Evolutionary conservation across 2,797 vertebrate genomes (phyloP), one percentile per base, ranked within the genome.

Genomic region (Chelon labrosus): DNA sequence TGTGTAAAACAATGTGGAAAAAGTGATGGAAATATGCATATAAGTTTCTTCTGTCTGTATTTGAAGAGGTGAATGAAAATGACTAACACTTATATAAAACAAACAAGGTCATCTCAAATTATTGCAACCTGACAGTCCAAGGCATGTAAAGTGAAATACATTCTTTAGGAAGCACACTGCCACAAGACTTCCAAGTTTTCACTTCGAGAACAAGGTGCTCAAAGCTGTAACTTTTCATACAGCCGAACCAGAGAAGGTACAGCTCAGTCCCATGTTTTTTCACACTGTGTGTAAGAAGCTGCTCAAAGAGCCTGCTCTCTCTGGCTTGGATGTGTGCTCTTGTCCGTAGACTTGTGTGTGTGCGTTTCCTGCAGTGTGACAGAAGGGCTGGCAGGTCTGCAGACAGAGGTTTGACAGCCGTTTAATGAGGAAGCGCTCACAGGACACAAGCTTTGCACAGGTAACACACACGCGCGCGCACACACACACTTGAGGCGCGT

Each of bases 381-480:
- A 90, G 88, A 85, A 86, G 77, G 76, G 70, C 86, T 92, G 91
- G 82, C 91, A 93, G 90, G 84, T 87, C 65, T 82, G 84, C 88
- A 92, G 86, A 92, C 86, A 77, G 75, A 86, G 64, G 65, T 85
- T 88, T 92, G 91, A 93, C 91, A 93, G 86, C 79, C 77, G 74
- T 92, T 93, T 93, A 94, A 94, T 92, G 89, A 92, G 90, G 82
- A 77, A 68, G 75, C 79, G 84, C 77, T 73, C 83, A 81, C 73
- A 85, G 87, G 88, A 90, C 88, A 85, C 71, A 83, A 81, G 76
- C 78, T 90, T 79, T 88, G 83, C 84, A 77, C 73, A 84, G 70
- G 75, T 41, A 54, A 76, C 27, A 54, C 52, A 54, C 25, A 35
- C 25, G 31, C 52, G 22, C 49, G 11, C 49, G 25, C 49, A 51